Evolutionary conservation across 2,888 invertebrate species (phyloP), one percentile per base, ranked within the genome.

Genomic region (Hydriomena furcata): DNA sequence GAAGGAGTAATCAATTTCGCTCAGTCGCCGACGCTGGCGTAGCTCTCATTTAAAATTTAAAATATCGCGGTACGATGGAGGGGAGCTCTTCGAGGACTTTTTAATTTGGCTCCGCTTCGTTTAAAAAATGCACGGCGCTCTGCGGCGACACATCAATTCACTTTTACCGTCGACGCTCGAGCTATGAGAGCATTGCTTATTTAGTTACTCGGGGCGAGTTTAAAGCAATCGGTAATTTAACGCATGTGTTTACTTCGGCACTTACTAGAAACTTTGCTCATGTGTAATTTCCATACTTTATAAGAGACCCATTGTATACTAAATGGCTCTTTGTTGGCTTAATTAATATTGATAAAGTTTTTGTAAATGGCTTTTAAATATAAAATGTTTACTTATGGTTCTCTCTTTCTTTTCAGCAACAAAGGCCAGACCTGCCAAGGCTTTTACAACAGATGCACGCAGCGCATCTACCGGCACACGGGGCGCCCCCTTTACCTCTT

Each of bases 391-490:
- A 8, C 8, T 24, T 35, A 24, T 10, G 11, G 1, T 8, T 38
- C 32, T 35, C 58, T 35, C 53, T 44, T 52, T 70, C 69, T 60
- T 76, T 78, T 23, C 93, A 96, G 95, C 96, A 96, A 94, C 96
- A 96, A 91, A 92, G 96, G 84, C 95, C 95, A 50, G 96, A 96
- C 81, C 89, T 96, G 67, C 96, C 96, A 23, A 92, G 96, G 82
- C 84, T 95, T 58, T 91, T 97, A 83, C 97, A 97, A 88, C 97
- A 97, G 89, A 97, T 97, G 96, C 97, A 97, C 82, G 97, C 96
- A 24, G 97, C 97, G 69, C 97, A 96, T 85, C 77, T 92, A 52
- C 94, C 96, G 62, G 92, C 94, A 49, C 94, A 94, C 52, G 93
- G 94, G 34, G 94, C 95, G 41, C 94, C 94, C 30, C 94, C 95